Evolutionary conservation across 2,888 invertebrate species (phyloP).

Genomic region (Amphipoea lucens): DNA sequence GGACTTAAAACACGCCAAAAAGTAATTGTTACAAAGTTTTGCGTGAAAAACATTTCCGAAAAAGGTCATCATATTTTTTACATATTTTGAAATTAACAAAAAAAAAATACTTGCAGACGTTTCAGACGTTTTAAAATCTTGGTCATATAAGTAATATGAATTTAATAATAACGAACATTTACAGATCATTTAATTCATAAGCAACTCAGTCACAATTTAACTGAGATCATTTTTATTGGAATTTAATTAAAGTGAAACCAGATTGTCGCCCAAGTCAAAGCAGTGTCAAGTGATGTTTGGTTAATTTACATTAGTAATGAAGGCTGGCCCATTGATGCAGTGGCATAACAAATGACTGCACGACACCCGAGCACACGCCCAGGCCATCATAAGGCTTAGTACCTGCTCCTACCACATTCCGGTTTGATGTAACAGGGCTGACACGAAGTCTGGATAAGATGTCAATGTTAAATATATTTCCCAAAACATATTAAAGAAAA

Average conservation of each 20-base stretch:
- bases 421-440: slow-evolving; percentile 44
- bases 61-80: background rate
- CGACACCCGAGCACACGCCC: slow-evolving; percentile 48
- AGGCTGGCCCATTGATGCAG: slow-evolving; percentile 41
- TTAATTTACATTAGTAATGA: slow-evolving; percentile 48
- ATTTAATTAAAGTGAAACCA: slow-evolving; percentile 1
- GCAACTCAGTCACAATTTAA: background rate
- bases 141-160: background rate
- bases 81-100: background rate
- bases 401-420: slow-evolving; percentile 62
- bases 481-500: background rate
- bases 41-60: background rate
- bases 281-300: slow-evolving; percentile 31
- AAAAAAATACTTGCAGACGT: background rate
- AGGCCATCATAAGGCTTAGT: slow-evolving; percentile 44
- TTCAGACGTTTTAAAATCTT: background rate
- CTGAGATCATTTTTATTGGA: background rate
- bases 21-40: background rate
- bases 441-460: background rate
- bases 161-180: background rate
- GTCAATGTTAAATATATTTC: background rate
- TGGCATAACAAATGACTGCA: slow-evolving; percentile 47
- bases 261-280: slow-evolving; percentile 5
- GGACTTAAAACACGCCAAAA: background rate
- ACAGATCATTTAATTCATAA: background rate